Evolutionary conservation across 2,797 vertebrate species (phyloP).

Genomic region (Cygnus olor): DNA sequence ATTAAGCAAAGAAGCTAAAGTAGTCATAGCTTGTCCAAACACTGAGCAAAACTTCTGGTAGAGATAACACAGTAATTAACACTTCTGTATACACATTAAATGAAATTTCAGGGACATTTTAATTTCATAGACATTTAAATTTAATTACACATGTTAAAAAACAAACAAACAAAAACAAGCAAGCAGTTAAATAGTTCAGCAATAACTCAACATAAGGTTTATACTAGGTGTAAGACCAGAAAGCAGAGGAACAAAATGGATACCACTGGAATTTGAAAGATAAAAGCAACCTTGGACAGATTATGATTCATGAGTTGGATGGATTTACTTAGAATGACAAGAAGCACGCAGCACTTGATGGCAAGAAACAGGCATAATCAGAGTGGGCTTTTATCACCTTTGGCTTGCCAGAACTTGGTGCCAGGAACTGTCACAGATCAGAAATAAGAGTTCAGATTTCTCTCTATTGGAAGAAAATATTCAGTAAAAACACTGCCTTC

Average conservation of each 20-base stretch:
- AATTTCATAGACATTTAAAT: not conserved
- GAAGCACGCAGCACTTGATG: not conserved
- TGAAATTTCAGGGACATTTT: not conserved
- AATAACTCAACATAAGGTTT: not conserved
- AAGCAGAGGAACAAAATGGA: not conserved
- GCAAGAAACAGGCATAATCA: slow-evolving; percentile 39
- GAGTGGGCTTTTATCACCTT: slow-evolving; percentile 42
- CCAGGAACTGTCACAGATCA: slow-evolving; percentile 41
- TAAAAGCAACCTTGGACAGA: slow-evolving; percentile 2
- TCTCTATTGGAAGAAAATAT: slow-evolving; percentile 2
- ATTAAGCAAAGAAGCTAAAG: not conserved
- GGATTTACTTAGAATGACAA: slow-evolving; percentile 35
- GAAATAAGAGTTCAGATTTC: slow-evolving; percentile 9
- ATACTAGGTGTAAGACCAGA: not conserved
- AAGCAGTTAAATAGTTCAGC: not conserved
- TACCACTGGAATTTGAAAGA: not conserved
- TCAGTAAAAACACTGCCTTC: not conserved
- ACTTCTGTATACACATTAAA: not conserved
- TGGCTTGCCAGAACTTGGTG: slow-evolving; percentile 44
- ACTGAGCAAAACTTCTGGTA: not conserved
- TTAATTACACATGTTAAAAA: not conserved
- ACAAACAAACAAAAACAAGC: not conserved
- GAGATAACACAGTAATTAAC: not conserved
- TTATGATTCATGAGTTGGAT: slow-evolving; percentile 41
- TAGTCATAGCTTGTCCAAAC: not conserved